Base-by-base conservation (phyloP, 2,888 invertebrate species). In the Chironomus riparius region DNA sequence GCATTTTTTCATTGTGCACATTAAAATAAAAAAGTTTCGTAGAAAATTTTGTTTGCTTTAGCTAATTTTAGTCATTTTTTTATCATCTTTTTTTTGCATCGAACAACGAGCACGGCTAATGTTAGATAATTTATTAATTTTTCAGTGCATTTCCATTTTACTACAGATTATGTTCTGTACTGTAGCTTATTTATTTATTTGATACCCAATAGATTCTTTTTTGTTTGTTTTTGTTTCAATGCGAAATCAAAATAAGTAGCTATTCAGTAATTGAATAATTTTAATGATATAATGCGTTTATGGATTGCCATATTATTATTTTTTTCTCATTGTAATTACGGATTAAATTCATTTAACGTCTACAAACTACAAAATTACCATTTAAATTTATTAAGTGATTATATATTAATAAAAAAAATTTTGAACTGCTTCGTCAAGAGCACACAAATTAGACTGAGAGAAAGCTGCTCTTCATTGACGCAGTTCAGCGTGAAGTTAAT, bases 271-370 rank as follows among this genome's bases (percentile, higher is more conserved):
- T 13, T 4, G 22, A 56, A 56, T 56, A 56, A n/a, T 56, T 56
- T 15, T 56, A 56, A 18, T 15, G 22, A 21, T 13, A 65, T 65
- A 18, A 65, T 65, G 62, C 13, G 56, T 15, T 15, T 18, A 56
- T 56, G 56, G 21, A 56, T 15, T 15, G n/a, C 56, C n/a, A 15
- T 56, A 18, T 56, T 56, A 15, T 56, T 7, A 15, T 56, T 38
- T 70, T 70, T 15, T 48, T n/a, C n/a, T n/a, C n/a, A n/a, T n/a
- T n/a, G n/a, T n/a, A n/a, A n/a, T n/a, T n/a, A n/a, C 47, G 74
- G 68, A 74, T 74, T 68, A 74, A 74, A 74, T 74, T 74, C 74
- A 74, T 74, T 74, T 74, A 74, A 74, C 68, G 47, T 28, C 74
- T 74, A 74, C 48, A 74, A 28, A 47, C 68, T 68, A 62, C 56